Percentiles rank a stretch among this genome's conserved stretches.
Evolutionary conservation across 1,140 invertebrate genomes (phyloP).

Genomic region (Ridgeia piscesae): DNA sequence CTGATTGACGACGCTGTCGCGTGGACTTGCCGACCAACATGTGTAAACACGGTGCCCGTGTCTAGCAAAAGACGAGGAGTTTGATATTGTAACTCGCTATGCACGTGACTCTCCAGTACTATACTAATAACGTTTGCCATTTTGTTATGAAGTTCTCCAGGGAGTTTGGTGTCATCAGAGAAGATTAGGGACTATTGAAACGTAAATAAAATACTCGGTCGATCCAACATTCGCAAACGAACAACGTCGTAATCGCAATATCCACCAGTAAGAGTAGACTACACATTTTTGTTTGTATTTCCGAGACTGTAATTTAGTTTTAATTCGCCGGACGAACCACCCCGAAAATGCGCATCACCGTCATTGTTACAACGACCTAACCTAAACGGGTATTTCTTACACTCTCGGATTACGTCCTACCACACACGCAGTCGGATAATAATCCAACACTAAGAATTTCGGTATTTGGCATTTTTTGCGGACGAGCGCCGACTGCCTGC

Average conservation of each 20-base stretch:
- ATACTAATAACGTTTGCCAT: neutral
- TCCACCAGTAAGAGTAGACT: neutral
- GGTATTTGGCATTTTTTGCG: neutral
- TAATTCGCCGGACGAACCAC: too few relatives aligned
- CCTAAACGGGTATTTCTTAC: too few relatives aligned
- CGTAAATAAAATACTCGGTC: neutral
- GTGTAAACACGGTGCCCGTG: neutral
- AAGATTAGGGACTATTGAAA: neutral
- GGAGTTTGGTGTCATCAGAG: neutral
- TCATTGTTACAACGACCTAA: too few relatives aligned
- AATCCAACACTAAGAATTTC: neutral
- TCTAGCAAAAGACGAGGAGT: neutral
- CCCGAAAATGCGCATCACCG: too few relatives aligned
- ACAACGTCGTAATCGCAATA: neutral
- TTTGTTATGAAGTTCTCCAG: neutral
- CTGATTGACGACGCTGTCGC: neutral
- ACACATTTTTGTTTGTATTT: too few relatives aligned
- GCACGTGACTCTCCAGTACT: neutral
- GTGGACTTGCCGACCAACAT: neutral
- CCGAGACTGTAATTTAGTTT: too few relatives aligned
- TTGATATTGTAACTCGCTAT: neutral
- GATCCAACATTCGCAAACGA: too few relatives aligned
- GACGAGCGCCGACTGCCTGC: neutral
- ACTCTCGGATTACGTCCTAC: too few relatives aligned
- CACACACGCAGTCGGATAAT: neutral